Conservation (phyloP, 2,888 invertebrate genomes). For the Drosophila birchii region DNA sequence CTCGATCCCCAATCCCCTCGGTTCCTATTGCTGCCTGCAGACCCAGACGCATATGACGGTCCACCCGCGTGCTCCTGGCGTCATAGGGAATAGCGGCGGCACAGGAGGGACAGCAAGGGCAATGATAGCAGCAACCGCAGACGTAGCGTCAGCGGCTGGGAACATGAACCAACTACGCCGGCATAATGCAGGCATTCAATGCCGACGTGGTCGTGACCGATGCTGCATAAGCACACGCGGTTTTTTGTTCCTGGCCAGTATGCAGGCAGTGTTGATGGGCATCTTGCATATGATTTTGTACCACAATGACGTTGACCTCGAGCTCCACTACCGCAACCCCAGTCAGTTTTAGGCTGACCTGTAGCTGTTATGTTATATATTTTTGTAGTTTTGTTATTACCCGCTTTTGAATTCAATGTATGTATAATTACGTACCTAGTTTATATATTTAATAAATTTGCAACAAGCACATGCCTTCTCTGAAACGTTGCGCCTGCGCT, state of each 20-base stretch:
- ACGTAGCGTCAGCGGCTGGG: slow-evolving; percentile 2
- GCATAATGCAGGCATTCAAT: not conserved
- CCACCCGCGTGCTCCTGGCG: not conserved
- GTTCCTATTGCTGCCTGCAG: slow-evolving; percentile 8
- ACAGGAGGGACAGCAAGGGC: slow-evolving; percentile 5
- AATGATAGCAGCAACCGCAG: not conserved
- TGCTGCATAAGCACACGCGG: not conserved
- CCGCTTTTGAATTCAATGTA: not conserved
- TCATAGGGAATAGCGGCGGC: not conserved
- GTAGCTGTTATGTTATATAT: slow-evolving; percentile 12
- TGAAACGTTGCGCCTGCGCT: slow-evolving; percentile 14
- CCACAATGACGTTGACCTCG: slow-evolving; percentile 20
- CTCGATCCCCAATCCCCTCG: not conserved
- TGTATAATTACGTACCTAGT: slow-evolving; percentile 6
- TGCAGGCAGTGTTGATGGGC: slow-evolving; percentile 20
- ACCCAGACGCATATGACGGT: slow-evolving; percentile 18
- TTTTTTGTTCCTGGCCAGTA: slow-evolving; percentile 16
- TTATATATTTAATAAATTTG: not conserved
- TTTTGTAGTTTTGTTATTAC: slow-evolving; percentile 11
- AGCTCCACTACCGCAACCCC: slow-evolving; percentile 22
- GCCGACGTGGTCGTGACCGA: not conserved
- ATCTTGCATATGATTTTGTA: slow-evolving; percentile 25
- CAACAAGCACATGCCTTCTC: not conserved
- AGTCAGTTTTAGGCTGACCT: slow-evolving; percentile 22
- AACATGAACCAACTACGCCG: not conserved